These are phyloP conservation scores for Macropis europaea DNA, from an alignment of 2,888 invertebrate genomes.

Conservation along the genomic window DNA sequence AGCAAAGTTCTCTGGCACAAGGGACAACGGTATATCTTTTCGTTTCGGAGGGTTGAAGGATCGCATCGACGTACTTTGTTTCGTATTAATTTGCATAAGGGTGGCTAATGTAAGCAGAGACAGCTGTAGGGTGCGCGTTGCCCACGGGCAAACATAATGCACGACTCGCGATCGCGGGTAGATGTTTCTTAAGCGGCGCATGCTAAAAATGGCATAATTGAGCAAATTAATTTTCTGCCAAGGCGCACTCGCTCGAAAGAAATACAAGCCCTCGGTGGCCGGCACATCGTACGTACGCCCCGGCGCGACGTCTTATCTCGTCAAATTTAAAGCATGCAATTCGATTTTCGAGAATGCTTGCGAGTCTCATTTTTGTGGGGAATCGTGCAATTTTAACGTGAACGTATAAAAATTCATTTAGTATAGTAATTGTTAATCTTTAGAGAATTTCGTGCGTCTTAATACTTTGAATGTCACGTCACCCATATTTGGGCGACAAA, in stretches of 20 bases:
- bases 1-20: slow-evolving; percentile 17
- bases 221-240: slow-evolving; percentile 57
- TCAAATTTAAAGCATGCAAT: slow-evolving; percentile 28
- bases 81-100: slow-evolving; percentile 68
- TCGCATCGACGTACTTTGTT: slow-evolving; percentile 63
- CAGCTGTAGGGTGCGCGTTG: slow-evolving; percentile 49
- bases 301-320: slow-evolving; percentile 40
- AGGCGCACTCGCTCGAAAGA: slow-evolving; percentile 24
- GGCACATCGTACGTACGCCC: slow-evolving; percentile 26
- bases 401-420: too few relatives aligned
- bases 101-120: slow-evolving; percentile 65
- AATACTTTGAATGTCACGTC: too few relatives aligned
- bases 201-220: slow-evolving; percentile 59
- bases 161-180: slow-evolving; percentile 48
- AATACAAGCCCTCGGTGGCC: slow-evolving; percentile 13
- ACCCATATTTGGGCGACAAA: too few relatives aligned
- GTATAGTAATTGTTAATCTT: too few relatives aligned
- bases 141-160: slow-evolving; percentile 51
- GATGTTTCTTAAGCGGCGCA: slow-evolving; percentile 55
- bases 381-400: too few relatives aligned
- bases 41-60: slow-evolving; percentile 46
- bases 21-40: slow-evolving; percentile 44
- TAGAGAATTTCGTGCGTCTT: too few relatives aligned
- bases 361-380: too few relatives aligned
- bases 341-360: neutral